phyloP scores from a whole-genome alignment of 92 coral and sea anemone species.

The Palythoa heliodiscus region DNA sequence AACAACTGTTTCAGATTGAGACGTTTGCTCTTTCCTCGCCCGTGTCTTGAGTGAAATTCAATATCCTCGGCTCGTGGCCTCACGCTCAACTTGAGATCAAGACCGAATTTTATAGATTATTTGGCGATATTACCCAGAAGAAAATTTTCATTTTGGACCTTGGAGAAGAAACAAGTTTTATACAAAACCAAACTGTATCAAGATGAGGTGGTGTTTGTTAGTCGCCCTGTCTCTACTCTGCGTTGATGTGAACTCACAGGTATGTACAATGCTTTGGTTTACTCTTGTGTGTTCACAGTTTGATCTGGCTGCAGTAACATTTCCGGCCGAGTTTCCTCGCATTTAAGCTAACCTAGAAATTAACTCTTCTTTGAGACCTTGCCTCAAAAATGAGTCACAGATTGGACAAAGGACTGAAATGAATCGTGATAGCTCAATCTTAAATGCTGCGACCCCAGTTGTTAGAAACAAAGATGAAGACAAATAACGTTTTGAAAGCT shows the following conservation, averaged over 20 bases:
- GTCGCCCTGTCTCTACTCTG: constrained; percentile 16
- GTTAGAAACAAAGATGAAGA: constrained; percentile 2
- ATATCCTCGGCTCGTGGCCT: constrained; percentile 33
- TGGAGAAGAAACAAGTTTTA: not conserved
- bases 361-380: not conserved
- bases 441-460: not conserved
- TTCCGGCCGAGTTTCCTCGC: constrained; percentile 22
- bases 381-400: not conserved
- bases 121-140: not conserved
- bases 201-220: constrained; percentile 9
- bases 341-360: not conserved
- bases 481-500: constrained; percentile 23
- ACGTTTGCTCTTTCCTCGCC: not conserved
- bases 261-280: constrained; percentile 10
- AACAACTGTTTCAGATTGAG: constrained; percentile 55
- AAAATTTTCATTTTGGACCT: not conserved
- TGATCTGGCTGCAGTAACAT: not conserved
- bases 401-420: not conserved
- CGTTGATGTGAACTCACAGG: constrained; percentile 27
- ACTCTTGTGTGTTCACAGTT: not conserved
- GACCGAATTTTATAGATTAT: not conserved
- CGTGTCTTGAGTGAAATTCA: constrained; percentile 32
- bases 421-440: not conserved
- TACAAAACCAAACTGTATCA: not conserved
- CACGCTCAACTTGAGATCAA: constrained; percentile 20